A percentile compares a stretch with the other conserved stretches of the same genome.
These are phyloP conservation scores for Nylanderia fulva DNA, from an alignment of 1,140 invertebrate genomes.

Conservation along the genomic window DNA sequence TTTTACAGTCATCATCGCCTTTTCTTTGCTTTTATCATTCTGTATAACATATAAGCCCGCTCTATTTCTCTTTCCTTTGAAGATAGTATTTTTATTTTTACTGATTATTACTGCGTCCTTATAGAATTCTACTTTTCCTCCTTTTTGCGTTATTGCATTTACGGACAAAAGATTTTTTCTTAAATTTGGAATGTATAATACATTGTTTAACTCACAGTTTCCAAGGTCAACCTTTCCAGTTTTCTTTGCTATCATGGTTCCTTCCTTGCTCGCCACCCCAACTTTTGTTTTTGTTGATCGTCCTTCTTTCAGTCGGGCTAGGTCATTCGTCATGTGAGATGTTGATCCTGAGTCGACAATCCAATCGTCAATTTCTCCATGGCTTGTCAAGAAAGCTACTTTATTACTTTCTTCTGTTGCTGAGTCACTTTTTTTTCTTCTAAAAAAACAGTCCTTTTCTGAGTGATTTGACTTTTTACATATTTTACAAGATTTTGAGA, in stretches of 20 bases:
- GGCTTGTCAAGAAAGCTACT: no score
- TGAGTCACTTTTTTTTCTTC: neutral
- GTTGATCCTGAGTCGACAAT: no score
- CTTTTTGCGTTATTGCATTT: conserved; percentile 7
- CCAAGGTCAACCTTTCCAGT: neutral
- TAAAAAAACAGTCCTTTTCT: conserved; percentile 5
- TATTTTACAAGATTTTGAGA: neutral
- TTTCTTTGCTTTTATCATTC: no score
- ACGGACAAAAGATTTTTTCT: conserved; percentile 26
- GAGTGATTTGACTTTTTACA: neutral
- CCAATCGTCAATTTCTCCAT: no score
- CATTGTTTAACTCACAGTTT: conserved; percentile 19
- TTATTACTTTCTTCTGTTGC: no score
- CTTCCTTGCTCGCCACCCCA: no score
- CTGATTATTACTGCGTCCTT: neutral
- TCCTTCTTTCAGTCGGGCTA: no score
- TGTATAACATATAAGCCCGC: no score
- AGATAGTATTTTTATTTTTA: neutral
- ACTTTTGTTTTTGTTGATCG: no score
- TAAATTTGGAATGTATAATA: conserved; percentile 37
- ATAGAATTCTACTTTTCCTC: conserved; percentile 17
- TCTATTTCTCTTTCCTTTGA: conserved; percentile 2
- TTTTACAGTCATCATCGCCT: no score
- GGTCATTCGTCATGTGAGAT: no score
- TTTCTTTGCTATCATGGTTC: no score